Evolutionary conservation across 1,140 invertebrate genomes (phyloP).

Genomic region (Lepidurus apus): DNA sequence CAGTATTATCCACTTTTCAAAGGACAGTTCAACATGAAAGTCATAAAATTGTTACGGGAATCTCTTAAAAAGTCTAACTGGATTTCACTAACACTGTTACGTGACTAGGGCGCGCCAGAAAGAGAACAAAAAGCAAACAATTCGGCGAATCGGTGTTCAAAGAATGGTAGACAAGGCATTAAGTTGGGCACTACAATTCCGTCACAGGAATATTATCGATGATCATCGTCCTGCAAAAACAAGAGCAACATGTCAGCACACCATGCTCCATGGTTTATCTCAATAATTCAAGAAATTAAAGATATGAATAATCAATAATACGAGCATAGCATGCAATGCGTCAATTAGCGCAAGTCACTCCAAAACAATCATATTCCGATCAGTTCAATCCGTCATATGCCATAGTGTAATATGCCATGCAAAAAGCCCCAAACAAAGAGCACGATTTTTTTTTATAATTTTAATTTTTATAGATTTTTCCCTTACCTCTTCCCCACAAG

Average conservation of each 20-base stretch:
- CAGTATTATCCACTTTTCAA: neutral
- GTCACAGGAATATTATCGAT: slow-evolving; percentile 34
- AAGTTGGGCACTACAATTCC: slow-evolving; percentile 27
- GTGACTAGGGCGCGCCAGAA: neutral
- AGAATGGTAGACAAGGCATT: slow-evolving; percentile 5
- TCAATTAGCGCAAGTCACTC: neutral
- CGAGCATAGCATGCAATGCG: neutral
- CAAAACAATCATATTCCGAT: neutral
- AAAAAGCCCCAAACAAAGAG: neutral
- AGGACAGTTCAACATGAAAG: neutral
- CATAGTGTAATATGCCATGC: neutral
- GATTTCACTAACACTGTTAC: neutral
- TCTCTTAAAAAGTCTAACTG: neutral
- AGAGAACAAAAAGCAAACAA: neutral
- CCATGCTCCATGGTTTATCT: neutral
- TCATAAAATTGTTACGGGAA: neutral
- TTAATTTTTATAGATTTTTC: no score
- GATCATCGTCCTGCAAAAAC: slow-evolving; percentile 30
- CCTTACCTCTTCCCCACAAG: neutral
- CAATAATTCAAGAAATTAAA: neutral
- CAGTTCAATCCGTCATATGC: neutral
- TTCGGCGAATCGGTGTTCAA: slow-evolving; percentile 28
- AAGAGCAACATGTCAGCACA: neutral
- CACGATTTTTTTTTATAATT: neutral
- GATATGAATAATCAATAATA: neutral